Percentiles rank a stretch among this genome's conserved stretches.
Evolutionary conservation across 2,113 vertebrate genomes (phyloP).

Genomic region (Platichthys stellatus): DNA sequence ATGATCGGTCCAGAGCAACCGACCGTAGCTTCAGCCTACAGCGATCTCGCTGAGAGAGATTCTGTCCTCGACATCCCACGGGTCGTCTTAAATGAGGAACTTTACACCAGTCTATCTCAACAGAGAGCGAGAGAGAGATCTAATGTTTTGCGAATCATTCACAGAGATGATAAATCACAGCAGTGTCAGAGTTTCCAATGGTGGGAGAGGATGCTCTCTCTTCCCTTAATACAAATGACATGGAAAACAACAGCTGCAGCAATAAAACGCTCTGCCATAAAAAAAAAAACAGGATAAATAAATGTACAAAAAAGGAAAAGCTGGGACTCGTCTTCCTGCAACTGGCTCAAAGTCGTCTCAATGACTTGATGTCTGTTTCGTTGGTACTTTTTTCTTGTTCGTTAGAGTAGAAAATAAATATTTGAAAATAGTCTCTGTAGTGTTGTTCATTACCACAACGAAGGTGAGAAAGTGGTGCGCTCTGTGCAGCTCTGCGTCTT

Average conservation of each 20-base stretch:
- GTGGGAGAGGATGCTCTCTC: conserved; percentile 61
- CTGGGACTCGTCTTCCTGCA: conserved; percentile 32
- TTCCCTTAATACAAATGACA: conserved; percentile 73
- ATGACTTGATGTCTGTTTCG: conserved; percentile 48
- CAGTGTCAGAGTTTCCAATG: conserved; percentile 49
- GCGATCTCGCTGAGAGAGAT: conserved; percentile 43
- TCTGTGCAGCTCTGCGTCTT: too few relatives aligned
- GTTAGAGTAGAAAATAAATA: background rate
- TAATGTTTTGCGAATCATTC: conserved; percentile 77
- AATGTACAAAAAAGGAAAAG: conserved; percentile 61
- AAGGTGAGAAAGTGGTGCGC: too few relatives aligned
- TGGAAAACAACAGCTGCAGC: conserved; percentile 79
- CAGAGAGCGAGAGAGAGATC: conserved; percentile 50
- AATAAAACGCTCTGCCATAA: conserved; percentile 73
- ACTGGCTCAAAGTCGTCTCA: conserved; percentile 54
- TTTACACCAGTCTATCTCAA: conserved; percentile 60
- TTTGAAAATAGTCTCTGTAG: too few relatives aligned
- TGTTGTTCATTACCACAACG: too few relatives aligned
- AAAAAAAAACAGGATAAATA: conserved; percentile 65
- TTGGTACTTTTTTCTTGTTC: conserved; percentile 13
- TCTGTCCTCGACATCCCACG: conserved; percentile 58
- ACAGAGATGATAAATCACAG: conserved; percentile 74
- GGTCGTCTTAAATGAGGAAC: conserved; percentile 66
- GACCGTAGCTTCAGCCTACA: conserved; percentile 40
- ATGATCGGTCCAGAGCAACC: conserved; percentile 42